These are phyloP conservation scores for Mesembrinibis cayennensis DNA, from an alignment of 2,113 vertebrate species.

Conservation along the genomic window DNA sequence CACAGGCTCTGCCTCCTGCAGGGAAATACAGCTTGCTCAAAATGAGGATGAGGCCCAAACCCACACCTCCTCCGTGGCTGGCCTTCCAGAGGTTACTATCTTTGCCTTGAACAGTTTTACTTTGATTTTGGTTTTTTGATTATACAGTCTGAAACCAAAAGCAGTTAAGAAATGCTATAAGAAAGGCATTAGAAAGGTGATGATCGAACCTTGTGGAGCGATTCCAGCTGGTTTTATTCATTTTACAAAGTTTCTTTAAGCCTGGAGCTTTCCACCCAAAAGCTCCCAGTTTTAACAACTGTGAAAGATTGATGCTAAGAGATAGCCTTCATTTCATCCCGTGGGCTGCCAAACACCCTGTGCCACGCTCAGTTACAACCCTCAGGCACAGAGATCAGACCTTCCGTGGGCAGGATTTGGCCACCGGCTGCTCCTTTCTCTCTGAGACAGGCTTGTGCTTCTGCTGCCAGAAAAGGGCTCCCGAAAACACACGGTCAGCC, in stretches of 20 bases:
- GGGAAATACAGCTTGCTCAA: background rate
- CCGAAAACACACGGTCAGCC: fast-evolving
- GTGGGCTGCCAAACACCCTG: background rate
- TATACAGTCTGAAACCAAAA: background rate
- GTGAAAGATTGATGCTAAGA: background rate
- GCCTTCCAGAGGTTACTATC: background rate
- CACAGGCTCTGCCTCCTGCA: background rate
- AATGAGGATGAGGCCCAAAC: background rate
- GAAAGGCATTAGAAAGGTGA: background rate
- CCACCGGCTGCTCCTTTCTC: background rate
- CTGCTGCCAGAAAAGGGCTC: background rate
- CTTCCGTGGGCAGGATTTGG: background rate
- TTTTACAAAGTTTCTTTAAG: background rate
- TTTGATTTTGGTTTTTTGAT: background rate
- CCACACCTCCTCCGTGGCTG: background rate
- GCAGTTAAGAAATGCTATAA: background rate
- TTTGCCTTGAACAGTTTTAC: background rate
- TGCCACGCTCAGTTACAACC: fast-evolving
- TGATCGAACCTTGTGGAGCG: background rate
- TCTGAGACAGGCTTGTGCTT: background rate
- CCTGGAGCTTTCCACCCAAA: background rate
- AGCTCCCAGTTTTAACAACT: background rate
- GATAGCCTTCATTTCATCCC: background rate
- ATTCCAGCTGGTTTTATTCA: background rate
- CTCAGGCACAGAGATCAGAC: background rate